Conservation (phyloP, 2,113 vertebrate genomes). For the Paramormyrops kingsleyae region DNA sequence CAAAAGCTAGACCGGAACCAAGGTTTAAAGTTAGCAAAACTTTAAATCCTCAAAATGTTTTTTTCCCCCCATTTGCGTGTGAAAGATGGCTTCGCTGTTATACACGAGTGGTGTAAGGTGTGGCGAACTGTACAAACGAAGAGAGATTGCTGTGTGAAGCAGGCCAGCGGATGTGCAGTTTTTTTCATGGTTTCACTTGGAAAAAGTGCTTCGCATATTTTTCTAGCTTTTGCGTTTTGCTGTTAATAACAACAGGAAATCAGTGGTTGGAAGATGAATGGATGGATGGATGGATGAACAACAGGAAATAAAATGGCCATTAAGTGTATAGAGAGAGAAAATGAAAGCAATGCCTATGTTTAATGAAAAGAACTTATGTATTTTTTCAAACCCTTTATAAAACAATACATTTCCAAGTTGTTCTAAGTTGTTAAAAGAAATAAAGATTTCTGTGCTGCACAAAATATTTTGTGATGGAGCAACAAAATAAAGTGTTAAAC, state of each 20-base stretch:
- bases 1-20: not conserved
- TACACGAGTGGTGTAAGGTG: not conserved
- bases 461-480: not conserved
- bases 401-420: not conserved
- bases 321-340: not conserved
- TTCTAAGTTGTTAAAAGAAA: not conserved
- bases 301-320: not conserved
- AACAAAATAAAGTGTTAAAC: not conserved
- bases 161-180: not conserved
- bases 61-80: not conserved
- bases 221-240: not conserved
- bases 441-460: not conserved
- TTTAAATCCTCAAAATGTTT: not conserved
- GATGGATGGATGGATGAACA: not conserved
- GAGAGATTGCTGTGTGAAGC: not conserved
- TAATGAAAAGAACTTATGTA: not conserved
- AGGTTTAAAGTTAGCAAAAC: not conserved
- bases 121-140: not conserved
- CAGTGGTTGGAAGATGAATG: not conserved
- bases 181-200: not conserved
- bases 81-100: not conserved
- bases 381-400: not conserved
- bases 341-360: not conserved
- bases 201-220: not conserved
- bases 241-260: not conserved